These are phyloP conservation scores for Lacerta bilineata DNA, from an alignment of 2,797 vertebrate species.

Conservation along the genomic window DNA sequence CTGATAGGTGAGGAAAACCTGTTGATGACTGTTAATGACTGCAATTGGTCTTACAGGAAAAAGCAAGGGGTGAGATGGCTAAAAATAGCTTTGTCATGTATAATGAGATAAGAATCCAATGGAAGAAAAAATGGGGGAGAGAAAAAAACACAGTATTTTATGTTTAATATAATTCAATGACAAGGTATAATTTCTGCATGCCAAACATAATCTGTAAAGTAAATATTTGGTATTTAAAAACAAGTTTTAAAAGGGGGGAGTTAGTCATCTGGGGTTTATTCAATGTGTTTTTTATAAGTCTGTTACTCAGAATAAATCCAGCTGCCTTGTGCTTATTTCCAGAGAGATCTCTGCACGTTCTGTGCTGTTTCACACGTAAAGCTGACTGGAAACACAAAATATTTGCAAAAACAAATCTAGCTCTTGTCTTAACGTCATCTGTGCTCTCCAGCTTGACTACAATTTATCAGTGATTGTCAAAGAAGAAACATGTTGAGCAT, in stretches of 20 bases:
- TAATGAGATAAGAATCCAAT: no score
- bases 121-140: background rate
- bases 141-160: background rate
- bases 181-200: background rate
- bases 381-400: background rate
- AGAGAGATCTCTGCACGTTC: background rate
- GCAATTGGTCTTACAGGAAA: no score
- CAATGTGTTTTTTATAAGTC: background rate
- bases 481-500: background rate
- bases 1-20: no score
- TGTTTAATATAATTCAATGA: background rate
- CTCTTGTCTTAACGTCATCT: background rate
- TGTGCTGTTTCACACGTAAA: background rate
- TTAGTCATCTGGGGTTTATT: background rate
- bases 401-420: background rate
- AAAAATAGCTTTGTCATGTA: no score
- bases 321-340: background rate
- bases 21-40: no score
- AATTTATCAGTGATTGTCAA: background rate
- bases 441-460: background rate
- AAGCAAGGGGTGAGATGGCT: no score
- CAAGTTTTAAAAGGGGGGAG: background rate
- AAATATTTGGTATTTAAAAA: background rate
- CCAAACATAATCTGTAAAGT: background rate
- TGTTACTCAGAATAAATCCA: background rate